phyloP scores from a whole-genome alignment of 2,888 invertebrate species.

The Cephus sareptanus region DNA sequence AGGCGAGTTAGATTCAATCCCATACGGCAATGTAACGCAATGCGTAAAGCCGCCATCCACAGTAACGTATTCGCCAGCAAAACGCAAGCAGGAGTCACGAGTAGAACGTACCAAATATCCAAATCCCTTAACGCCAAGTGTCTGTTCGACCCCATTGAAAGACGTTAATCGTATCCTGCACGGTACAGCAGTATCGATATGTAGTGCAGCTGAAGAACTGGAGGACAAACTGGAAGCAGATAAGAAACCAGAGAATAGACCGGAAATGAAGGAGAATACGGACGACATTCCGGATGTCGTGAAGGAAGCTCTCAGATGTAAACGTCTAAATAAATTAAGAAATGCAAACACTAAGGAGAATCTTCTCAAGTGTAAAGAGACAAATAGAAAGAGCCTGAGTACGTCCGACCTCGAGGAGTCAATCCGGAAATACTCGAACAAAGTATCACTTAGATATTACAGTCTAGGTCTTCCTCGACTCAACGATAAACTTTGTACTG shows the following conservation, averaged over 20 bases:
- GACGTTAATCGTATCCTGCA: conserved; percentile 79
- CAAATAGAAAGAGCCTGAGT: conserved; percentile 67
- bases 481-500: conserved; percentile 43
- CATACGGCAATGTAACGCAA: conserved; percentile 12
- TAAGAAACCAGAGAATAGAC: conserved; percentile 17
- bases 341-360: conserved; percentile 40
- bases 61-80: conserved; percentile 43
- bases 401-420: conserved; percentile 75
- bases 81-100: conserved; percentile 47
- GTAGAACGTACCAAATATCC: conserved; percentile 53
- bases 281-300: conserved; percentile 66
- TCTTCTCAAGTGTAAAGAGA: conserved; percentile 42
- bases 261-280: conserved; percentile 32
- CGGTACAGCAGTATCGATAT: conserved; percentile 79
- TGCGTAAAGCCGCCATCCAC: conserved; percentile 28
- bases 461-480: conserved; percentile 66
- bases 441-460: conserved; percentile 71
- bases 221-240: conserved; percentile 32
- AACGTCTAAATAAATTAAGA: conserved; percentile 59
- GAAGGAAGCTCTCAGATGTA: conserved; percentile 63
- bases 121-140: conserved; percentile 77
- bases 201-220: conserved; percentile 70
- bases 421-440: conserved; percentile 70
- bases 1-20: conserved; percentile 62
- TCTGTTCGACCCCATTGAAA: conserved; percentile 83